Evolutionary conservation across 2,113 vertebrate species (phyloP), one percentile per base, ranked within the genome.

Genomic region (Toxotes chatareus): DNA sequence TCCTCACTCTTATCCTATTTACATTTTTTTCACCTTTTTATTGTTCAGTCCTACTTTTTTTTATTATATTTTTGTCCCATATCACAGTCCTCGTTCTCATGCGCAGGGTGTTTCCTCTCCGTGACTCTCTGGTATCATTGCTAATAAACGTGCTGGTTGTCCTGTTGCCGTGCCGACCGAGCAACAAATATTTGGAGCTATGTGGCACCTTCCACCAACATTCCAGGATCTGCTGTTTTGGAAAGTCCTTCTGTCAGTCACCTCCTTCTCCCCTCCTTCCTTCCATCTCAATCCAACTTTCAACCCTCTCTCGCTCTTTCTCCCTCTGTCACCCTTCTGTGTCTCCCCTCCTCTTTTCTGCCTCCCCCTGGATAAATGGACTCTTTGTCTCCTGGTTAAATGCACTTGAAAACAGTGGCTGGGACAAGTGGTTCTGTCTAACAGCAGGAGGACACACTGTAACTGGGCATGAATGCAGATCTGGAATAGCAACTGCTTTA

Each of bases 171-270:
- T 94, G 95, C 94, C 93, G 93, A 97, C 93, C 77, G 61, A 95
- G 93, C 93, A 98, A 97, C 97, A 99, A 99, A 97, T 97, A 97
- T 96, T 96, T 97, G 92, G 91, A 96, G 86, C 93, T 95, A 95
- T 94, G 96, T 96, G 94, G 95, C 96, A 97, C 98, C 96, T 96
- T 97, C 95, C 93, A 93, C 93, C 89, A 91, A 95, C 96, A 96
- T 95, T 96, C 94, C 95, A 95, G 93, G 89, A 90, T 80, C 94
- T 93, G 96, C 94, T 96, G 96, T 96, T 96, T 96, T 96, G 95
- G 95, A 97, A 96, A 94, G 92, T 92, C 94, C 91, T 92, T 76
- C 92, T 95, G 95, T 96, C 94, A 91, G 64, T 87, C 88, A 88
- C 79, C 57, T 93, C 27, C 27, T 93, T 91, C 88, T 95, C 89